phyloP scores from a whole-genome alignment of 2,797 vertebrate genomes.

The Saxicola maurus region DNA sequence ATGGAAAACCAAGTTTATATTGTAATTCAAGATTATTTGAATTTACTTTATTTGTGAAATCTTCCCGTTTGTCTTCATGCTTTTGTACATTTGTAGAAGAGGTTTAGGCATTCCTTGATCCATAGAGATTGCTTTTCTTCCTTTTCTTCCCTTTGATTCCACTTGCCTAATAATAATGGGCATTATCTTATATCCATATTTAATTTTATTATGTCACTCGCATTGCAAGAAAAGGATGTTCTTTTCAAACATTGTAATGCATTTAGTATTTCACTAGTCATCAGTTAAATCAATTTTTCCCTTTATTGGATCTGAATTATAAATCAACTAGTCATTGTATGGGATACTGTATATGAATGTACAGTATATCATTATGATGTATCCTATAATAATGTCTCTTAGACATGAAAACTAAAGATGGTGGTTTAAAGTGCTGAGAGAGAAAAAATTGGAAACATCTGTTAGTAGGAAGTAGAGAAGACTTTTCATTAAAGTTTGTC shows the following conservation, averaged over 20 bases:
- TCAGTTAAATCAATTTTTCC: conserved; percentile 75
- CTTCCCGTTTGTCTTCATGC: not conserved
- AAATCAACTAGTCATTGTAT: conserved; percentile 74
- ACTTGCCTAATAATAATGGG: conserved; percentile 62
- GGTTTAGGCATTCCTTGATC: conserved; percentile 32
- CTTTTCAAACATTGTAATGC: conserved; percentile 69
- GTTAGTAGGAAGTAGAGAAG: conserved; percentile 70
- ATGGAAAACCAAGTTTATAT: not conserved
- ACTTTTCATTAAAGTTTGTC: conserved; percentile 74
- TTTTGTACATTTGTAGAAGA: conserved; percentile 20
- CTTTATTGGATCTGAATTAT: conserved; percentile 75
- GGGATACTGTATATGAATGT: conserved; percentile 72
- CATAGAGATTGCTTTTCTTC: conserved; percentile 42
- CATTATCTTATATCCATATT: conserved; percentile 69
- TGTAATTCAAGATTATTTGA: not conserved
- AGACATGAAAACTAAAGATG: conserved; percentile 76
- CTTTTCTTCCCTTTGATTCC: conserved; percentile 48
- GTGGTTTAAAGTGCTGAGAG: conserved; percentile 73
- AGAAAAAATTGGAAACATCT: conserved; percentile 78
- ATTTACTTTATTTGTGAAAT: conserved; percentile 4
- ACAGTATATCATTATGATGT: conserved; percentile 75
- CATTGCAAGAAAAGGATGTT: conserved; percentile 64
- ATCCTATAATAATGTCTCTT: conserved; percentile 79
- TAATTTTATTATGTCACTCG: conserved; percentile 66
- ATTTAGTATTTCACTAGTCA: conserved; percentile 73